Evolutionary conservation across 2,113 vertebrate species (phyloP).

Genomic region (Bos taurus): ARS-UCD2.0 NC_037330.1:26122501-26123000

Average conservation of each 20-base stretch:
- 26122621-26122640: accelerated
- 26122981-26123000: too few species aligned
- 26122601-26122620: not conserved
- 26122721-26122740: not conserved
- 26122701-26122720: not conserved
- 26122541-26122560: not conserved
- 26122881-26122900: too few species aligned
- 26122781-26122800: too few species aligned
- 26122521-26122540: not conserved
- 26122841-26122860: too few species aligned
- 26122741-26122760: not conserved
- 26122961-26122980: too few species aligned
- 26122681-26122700: not conserved
- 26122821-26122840: too few species aligned
- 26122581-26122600: not conserved
- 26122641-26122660: not conserved
- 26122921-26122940: too few species aligned
- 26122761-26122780: too few species aligned
- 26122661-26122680: not conserved
- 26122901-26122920: too few species aligned
- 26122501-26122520: not conserved
- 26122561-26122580: not conserved
- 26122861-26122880: too few species aligned
- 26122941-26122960: too few species aligned
- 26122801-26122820: too few species aligned